Conservation (phyloP, 2,797 vertebrate species). For the Periparus ater region DNA sequence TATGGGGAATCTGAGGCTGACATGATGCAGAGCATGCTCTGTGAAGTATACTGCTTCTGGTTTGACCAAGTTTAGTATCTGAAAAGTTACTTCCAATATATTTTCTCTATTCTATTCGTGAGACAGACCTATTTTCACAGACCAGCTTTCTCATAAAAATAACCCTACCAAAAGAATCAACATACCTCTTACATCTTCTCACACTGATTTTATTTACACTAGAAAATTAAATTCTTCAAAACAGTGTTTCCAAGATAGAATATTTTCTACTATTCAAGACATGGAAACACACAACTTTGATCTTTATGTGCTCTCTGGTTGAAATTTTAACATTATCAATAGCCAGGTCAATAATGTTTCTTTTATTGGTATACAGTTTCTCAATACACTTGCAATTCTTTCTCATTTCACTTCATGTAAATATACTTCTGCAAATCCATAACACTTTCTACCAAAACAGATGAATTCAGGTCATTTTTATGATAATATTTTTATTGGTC, state of each 20-base stretch:
- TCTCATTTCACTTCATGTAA: not conserved
- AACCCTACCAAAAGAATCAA: not conserved
- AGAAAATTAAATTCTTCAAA: not conserved
- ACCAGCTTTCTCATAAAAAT: not conserved
- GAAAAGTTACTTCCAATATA: not conserved
- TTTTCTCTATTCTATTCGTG: not conserved
- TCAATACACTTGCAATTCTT: not conserved
- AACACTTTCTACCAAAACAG: not conserved
- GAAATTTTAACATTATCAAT: not conserved
- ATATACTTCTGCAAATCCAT: not conserved
- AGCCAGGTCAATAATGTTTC: not conserved
- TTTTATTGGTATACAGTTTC: not conserved
- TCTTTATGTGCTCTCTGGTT: not conserved
- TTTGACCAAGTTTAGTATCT: not conserved
- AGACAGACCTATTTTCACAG: not conserved
- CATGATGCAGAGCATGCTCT: not conserved
- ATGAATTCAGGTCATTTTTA: not conserved
- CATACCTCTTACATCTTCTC: not conserved
- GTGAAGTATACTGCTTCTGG: not conserved
- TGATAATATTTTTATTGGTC: not conserved
- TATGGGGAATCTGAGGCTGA: not conserved
- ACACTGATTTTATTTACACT: not conserved
- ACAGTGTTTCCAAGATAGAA: not conserved
- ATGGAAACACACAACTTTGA: not conserved
- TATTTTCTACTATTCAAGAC: not conserved